phyloP scores from a whole-genome alignment of 2,113 vertebrate species.

The Corythaixoides concolor region DNA sequence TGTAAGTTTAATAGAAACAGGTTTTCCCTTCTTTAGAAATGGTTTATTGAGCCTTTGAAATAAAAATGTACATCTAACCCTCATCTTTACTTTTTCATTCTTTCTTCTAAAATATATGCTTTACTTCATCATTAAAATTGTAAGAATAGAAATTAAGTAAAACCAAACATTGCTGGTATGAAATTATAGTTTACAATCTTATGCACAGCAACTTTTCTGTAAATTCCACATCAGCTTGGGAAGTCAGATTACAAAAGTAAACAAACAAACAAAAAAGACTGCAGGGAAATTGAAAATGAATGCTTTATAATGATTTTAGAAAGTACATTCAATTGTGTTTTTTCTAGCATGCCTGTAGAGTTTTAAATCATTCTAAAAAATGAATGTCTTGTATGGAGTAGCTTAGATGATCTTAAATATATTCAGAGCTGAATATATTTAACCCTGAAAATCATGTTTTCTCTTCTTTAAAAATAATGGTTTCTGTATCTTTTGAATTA shows the following conservation, averaged over 20 bases:
- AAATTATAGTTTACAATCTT: background rate
- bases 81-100: background rate
- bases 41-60: background rate
- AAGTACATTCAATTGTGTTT: background rate
- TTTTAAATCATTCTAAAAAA: background rate
- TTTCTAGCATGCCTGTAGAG: background rate
- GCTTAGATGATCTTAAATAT: background rate
- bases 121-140: background rate
- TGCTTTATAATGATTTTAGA: background rate
- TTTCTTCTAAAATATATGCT: background rate
- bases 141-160: background rate
- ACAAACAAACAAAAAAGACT: background rate
- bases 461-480: background rate
- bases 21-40: background rate
- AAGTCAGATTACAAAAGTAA: background rate
- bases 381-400: background rate
- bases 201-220: background rate
- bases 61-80: background rate
- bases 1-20: background rate
- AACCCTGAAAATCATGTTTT: background rate
- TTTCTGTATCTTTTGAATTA: background rate
- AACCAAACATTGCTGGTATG: background rate
- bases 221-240: background rate
- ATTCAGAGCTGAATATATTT: background rate
- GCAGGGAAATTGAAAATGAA: background rate